Evolutionary conservation across 2,888 invertebrate genomes (phyloP).

Genomic region (Agriotes lineatus): DNA sequence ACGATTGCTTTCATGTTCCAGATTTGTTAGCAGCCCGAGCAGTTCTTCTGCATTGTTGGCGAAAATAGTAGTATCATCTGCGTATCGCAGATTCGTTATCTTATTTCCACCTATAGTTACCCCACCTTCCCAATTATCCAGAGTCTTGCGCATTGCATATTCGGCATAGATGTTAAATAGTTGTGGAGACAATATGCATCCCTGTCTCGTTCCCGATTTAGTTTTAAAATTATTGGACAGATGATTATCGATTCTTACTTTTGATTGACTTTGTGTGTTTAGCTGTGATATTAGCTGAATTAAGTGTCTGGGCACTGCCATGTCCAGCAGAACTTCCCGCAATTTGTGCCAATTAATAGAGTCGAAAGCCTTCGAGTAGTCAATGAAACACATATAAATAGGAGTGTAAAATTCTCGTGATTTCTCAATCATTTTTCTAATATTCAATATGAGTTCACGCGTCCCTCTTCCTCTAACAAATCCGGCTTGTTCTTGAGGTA

Average conservation of each 20-base stretch:
- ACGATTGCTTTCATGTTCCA: background rate
- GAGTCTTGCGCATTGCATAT: background rate
- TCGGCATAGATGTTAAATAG: slow-evolving; percentile 1
- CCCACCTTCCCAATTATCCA: slow-evolving; percentile 1
- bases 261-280: background rate
- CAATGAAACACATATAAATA: background rate
- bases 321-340: background rate
- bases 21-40: background rate
- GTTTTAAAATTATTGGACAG: background rate
- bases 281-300: background rate
- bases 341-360: background rate
- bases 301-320: background rate
- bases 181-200: background rate
- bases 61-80: background rate
- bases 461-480: background rate
- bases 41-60: background rate
- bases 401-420: background rate
- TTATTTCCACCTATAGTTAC: background rate
- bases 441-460: background rate
- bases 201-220: background rate
- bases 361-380: slow-evolving; percentile 2
- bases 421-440: background rate
- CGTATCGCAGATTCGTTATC: background rate
- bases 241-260: background rate
- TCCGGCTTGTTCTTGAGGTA: background rate